A percentile compares a stretch with the other conserved stretches of the same genome.
Evolutionary conservation across 2,797 vertebrate species (phyloP).

Genomic region (Vireo griseus): DNA sequence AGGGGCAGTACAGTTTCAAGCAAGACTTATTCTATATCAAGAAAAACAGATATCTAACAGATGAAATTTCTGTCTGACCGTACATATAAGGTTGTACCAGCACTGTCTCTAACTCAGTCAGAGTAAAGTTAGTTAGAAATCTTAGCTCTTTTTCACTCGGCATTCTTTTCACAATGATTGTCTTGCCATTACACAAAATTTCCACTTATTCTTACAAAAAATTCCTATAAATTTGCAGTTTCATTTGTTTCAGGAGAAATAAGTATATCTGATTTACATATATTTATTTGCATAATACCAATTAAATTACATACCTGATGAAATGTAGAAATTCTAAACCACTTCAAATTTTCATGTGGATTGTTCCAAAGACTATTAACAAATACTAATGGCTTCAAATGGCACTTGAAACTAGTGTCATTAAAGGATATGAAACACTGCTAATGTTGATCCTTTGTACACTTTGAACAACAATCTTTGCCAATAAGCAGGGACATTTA

Average conservation of each 20-base stretch:
- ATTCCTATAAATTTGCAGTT: neutral
- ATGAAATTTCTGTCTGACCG: neutral
- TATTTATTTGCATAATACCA: neutral
- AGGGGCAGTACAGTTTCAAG: neutral
- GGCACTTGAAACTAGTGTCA: neutral
- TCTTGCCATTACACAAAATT: neutral
- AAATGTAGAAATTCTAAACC: neutral
- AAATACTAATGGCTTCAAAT: neutral
- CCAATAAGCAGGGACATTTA: neutral
- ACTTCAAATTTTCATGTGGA: neutral
- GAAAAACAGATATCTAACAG: neutral
- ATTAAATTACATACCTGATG: neutral
- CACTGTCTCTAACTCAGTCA: neutral
- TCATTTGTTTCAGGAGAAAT: neutral
- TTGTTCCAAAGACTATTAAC: neutral
- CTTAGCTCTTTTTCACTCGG: neutral
- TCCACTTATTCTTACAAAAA: neutral
- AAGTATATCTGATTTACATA: neutral
- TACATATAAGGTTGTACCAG: neutral
- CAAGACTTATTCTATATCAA: neutral
- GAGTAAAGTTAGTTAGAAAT: neutral
- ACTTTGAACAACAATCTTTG: neutral
- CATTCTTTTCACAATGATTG: neutral
- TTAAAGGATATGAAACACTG: neutral
- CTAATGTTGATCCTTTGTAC: neutral